Percentiles rank a stretch among this genome's conserved stretches.
Evolutionary conservation across 2,888 invertebrate species (phyloP).

Genomic region (Venustoraphidia nigricollis): DNA sequence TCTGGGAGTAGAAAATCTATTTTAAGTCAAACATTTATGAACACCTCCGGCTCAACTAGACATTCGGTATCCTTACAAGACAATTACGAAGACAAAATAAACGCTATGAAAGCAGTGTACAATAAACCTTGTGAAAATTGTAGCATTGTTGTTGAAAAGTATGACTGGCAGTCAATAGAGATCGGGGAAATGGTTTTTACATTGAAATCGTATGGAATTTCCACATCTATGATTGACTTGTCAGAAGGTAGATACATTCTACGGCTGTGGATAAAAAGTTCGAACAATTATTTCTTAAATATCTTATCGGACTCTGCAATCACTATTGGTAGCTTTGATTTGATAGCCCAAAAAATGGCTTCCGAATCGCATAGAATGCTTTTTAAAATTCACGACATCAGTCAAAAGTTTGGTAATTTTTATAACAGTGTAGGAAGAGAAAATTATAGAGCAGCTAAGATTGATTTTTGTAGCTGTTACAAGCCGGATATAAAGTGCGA

Average conservation of each 20-base stretch:
- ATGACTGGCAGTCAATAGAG: slow-evolving; percentile 17
- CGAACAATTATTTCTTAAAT: slow-evolving; percentile 16
- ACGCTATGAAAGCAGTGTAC: too few relatives aligned
- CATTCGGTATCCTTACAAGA: too few relatives aligned
- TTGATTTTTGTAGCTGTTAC: slow-evolving; percentile 17
- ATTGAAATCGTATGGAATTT: slow-evolving; percentile 18
- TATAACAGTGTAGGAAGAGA: slow-evolving; percentile 20
- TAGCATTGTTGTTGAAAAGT: slow-evolving; percentile 17
- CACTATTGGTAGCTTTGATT: slow-evolving; percentile 17
- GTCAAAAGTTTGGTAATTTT: slow-evolving; percentile 19
- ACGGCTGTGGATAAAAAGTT: slow-evolving; percentile 20
- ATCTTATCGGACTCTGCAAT: slow-evolving; percentile 18
- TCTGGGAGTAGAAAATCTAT: too few relatives aligned
- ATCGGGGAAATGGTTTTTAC: slow-evolving; percentile 14
- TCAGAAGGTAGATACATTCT: slow-evolving; percentile 6
- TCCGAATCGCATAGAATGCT: slow-evolving; percentile 18
- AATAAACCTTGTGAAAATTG: too few relatives aligned
- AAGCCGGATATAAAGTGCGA: slow-evolving; percentile 12
- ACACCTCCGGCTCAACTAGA: too few relatives aligned
- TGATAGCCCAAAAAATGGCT: slow-evolving; percentile 17
- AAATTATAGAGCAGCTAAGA: slow-evolving; percentile 13
- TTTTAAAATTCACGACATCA: slow-evolving; percentile 17
- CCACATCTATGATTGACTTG: slow-evolving; percentile 17
- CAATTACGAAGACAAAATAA: too few relatives aligned
- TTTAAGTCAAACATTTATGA: too few relatives aligned